phyloP scores from a whole-genome alignment of 2,888 invertebrate genomes.

The Colostygia pectinataria region DNA sequence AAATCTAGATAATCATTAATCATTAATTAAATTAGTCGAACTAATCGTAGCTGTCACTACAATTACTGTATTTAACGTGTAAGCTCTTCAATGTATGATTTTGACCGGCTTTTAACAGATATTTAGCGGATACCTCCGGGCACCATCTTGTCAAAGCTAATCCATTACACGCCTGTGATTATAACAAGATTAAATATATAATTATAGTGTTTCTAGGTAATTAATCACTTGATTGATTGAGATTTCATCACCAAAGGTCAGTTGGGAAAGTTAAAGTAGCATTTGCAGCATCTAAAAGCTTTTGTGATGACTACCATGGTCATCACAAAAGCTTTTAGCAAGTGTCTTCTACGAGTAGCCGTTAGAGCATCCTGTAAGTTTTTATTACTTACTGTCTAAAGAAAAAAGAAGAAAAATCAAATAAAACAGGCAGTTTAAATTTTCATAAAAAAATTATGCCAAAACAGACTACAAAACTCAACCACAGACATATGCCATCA shows the following conservation, averaged over 20 bases:
- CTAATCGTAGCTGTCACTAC: constrained; percentile 26
- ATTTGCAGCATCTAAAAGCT: not conserved
- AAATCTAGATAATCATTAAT: constrained; percentile 26
- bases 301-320: not conserved
- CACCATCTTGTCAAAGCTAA: constrained; percentile 31
- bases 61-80: constrained; percentile 30
- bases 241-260: constrained; percentile 57
- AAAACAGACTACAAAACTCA: not conserved
- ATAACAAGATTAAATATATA: constrained; percentile 65
- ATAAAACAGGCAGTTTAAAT: too few relatives aligned
- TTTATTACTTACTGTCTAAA: too few relatives aligned
- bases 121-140: constrained; percentile 36
- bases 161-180: constrained; percentile 53
- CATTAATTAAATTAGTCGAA: constrained; percentile 28
- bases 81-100: constrained; percentile 15
- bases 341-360: too few relatives aligned
- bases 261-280: constrained; percentile 40
- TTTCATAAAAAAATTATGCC: too few relatives aligned
- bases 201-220: constrained; percentile 61
- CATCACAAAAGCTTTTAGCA: too few relatives aligned
- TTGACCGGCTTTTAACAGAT: constrained; percentile 31
- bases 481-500: constrained; percentile 42
- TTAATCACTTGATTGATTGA: constrained; percentile 68
- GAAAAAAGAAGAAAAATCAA: too few relatives aligned
- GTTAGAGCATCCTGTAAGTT: too few relatives aligned